Base-by-base conservation (phyloP, 2,113 vertebrate genomes). In the Brachypteracias leptosomus region DNA sequence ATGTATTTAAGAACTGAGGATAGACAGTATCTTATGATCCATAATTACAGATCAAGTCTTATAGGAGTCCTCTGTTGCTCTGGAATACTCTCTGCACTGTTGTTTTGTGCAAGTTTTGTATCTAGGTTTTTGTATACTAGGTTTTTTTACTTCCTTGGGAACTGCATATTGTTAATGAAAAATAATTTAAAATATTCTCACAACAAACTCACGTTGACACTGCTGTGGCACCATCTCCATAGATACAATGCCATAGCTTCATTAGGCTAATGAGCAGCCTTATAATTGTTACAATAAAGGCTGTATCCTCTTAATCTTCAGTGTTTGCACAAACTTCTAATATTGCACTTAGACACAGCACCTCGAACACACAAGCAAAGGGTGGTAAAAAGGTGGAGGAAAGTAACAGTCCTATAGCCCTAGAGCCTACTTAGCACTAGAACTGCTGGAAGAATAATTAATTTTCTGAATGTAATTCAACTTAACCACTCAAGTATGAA, bases 41-140 rank as follows among this genome's bases (percentile, higher is more conserved):
- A n/a, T 80, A 93, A 76, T 96, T 96, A 96, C 89, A 96, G 96
- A 89, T 90, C 93, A 96, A 89, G 68, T n/a, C 67, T 96, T 77
- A 74, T 29, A 96, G 80, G 97, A 94, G 47, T 72, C n/a, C n/a
- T n/a, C n/a, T n/a, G n/a, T n/a, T n/a, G n/a, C n/a, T n/a, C 33
- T 29, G 26, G 17, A 61, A 91, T 55, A 73, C 46, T 78, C 85
- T 88, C 85, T 83, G 63, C 46, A 83, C 67, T 31, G 49, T 26
- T 89, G 16, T n/a, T 88, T 76, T 93, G 52, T 52, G 33, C 10
- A 83, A 70, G 40, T 38, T 28, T 89, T 76, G 28, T 61, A 33
- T n/a, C 52, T 68, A 57, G 51, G 74, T n/a, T n/a, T n/a, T n/a
- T n/a, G n/a, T n/a, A 38, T 71, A 51, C 36, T 36, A 38, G 7